Percentiles rank a stretch among this genome's conserved stretches.
Conservation (phyloP, 2,888 invertebrate genomes). For the Atherix ibis region DNA sequence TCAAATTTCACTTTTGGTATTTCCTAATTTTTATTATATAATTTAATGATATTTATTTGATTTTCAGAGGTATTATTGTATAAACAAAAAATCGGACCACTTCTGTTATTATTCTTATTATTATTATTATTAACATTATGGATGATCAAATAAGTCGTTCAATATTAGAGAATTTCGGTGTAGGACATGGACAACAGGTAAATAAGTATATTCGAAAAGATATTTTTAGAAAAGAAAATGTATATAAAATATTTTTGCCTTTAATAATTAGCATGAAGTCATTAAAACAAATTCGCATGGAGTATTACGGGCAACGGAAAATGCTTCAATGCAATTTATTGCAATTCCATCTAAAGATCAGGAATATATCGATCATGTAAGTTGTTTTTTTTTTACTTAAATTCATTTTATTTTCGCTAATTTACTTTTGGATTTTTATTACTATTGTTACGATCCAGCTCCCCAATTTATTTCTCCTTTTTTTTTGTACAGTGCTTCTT, state of each 20-base stretch:
- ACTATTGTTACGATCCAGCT: too few species aligned
- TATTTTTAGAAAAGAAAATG: neutral
- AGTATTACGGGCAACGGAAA: conserved; percentile 13
- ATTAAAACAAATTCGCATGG: conserved; percentile 11
- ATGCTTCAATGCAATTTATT: conserved; percentile 15
- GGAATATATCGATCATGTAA: conserved; percentile 31
- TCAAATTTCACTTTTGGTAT: too few species aligned
- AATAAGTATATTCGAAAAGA: neutral
- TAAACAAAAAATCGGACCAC: neutral
- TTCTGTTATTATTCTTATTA: too few species aligned
- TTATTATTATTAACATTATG: too few species aligned
- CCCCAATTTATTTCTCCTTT: too few species aligned
- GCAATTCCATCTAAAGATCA: conserved; percentile 16
- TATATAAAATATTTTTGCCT: too few species aligned
- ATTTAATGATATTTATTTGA: neutral
- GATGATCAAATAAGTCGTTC: conserved; percentile 14
- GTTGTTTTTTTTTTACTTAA: conserved; percentile 3
- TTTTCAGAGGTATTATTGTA: neutral
- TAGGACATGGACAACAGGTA: conserved; percentile 8
- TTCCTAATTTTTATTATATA: too few species aligned
- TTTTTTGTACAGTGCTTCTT: too few species aligned
- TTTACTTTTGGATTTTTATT: conserved; percentile 1
- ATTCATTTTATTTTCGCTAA: too few species aligned
- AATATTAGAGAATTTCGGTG: conserved; percentile 14
- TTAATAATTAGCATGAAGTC: conserved; percentile 12